A percentile compares a stretch with the other conserved stretches of the same genome.
Evolutionary conservation across 2,888 invertebrate species (phyloP).

Genomic region (Stenurella melanura): DNA sequence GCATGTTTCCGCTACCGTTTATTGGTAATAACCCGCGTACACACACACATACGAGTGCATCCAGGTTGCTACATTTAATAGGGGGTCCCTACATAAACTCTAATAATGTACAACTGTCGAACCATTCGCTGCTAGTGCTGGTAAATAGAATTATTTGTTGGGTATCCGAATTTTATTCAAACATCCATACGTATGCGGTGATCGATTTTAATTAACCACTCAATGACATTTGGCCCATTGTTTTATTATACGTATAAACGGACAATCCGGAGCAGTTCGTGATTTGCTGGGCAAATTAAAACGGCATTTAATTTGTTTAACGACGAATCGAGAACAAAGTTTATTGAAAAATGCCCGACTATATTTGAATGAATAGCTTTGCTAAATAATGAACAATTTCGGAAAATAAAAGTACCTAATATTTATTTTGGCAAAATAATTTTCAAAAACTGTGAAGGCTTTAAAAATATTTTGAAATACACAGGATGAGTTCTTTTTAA

Average conservation of each 20-base stretch:
- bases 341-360: neutral
- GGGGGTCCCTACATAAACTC: slow-evolving; percentile 39
- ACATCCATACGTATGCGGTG: slow-evolving; percentile 12
- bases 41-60: neutral
- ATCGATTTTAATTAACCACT: slow-evolving; percentile 45
- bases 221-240: slow-evolving; percentile 34
- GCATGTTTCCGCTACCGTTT: slow-evolving; percentile 9
- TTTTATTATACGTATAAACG: slow-evolving; percentile 24
- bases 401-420: too few relatives aligned
- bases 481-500: too few relatives aligned
- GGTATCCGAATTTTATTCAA: slow-evolving; percentile 31
- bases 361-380: too few relatives aligned
- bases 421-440: too few relatives aligned
- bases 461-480: too few relatives aligned
- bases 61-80: slow-evolving; percentile 17
- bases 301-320: slow-evolving; percentile 22
- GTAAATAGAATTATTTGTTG: slow-evolving; percentile 38
- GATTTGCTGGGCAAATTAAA: slow-evolving; percentile 19
- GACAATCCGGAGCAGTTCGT: slow-evolving; percentile 14
- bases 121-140: slow-evolving; percentile 29
- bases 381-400: too few relatives aligned
- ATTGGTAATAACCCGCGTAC: neutral
- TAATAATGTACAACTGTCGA: slow-evolving; percentile 39
- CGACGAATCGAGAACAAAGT: neutral
- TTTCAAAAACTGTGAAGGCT: too few relatives aligned